phyloP scores from a whole-genome alignment of 2,888 invertebrate genomes.

The Leptinotarsa tumamoca region DNA sequence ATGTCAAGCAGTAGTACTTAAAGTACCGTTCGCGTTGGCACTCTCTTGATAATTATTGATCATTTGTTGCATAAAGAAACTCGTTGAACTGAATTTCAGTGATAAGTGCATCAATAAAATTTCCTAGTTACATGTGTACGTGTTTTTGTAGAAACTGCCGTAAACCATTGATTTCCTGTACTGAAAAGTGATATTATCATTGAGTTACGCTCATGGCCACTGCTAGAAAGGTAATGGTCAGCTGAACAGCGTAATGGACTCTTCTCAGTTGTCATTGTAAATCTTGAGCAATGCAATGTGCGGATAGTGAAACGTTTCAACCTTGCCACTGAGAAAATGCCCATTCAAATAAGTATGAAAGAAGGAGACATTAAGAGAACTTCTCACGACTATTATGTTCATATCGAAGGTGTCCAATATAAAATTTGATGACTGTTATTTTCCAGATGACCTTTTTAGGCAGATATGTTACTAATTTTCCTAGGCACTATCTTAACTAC shows the following conservation, averaged over 20 bases:
- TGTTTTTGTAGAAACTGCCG: background rate
- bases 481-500: too few relatives aligned
- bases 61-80: background rate
- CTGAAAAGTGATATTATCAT: conserved; percentile 12
- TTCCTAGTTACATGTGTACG: background rate
- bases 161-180: conserved; percentile 8
- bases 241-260: conserved; percentile 34
- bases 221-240: conserved; percentile 28
- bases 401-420: too few relatives aligned
- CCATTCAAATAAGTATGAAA: background rate
- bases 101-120: background rate
- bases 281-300: conserved; percentile 20
- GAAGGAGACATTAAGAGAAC: background rate
- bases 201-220: conserved; percentile 21
- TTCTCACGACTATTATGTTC: too few relatives aligned
- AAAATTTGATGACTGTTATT: too few relatives aligned
- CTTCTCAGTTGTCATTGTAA: conserved; percentile 25
- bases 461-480: too few relatives aligned
- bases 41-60: background rate
- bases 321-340: conserved; percentile 10
- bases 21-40: background rate
- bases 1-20: too few relatives aligned
- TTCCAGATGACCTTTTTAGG: too few relatives aligned
- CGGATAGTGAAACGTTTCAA: conserved; percentile 1
- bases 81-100: background rate